Base-by-base conservation (phyloP, 2,797 vertebrate genomes). In the Hephaestus fuliginosus region DNA sequence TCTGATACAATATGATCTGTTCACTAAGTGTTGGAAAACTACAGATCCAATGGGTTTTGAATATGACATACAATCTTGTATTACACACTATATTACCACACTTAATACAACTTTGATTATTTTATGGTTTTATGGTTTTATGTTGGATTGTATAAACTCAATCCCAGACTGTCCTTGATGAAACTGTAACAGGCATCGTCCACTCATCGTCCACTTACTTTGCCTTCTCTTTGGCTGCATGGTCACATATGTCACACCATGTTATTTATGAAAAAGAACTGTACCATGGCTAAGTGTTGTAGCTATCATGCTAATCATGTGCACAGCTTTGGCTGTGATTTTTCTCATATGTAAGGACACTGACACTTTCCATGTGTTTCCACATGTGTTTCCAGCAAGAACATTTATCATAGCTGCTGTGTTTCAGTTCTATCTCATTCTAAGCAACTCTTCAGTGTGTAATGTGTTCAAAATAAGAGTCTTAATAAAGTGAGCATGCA, bases 121-220 rank as follows among this genome's bases (percentile, higher is more conserved):
- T 36, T 2, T 36, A 52, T 25, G 25, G 25, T 25, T 48, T 60
- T 11, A 9, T 44, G 36, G 48, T 25, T 60, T 28, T 10, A 17
- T 62, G 33, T 62, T 39, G 41, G 13, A 14, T 51, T 64, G n/a
- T 49, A 14, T 14, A 25, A n/a, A 49, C 39, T 74, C 11, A 2
- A 20, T 7, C 5, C 5, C 36, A 8, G 25, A 64, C 61, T 56
- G 33, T 48, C 44, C 10, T 0, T 18, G 39, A 43, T 63, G 70
- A 77, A 51, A 70, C 69, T 46, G n/a, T 43, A 18, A 61, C 33
- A 28, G 53, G 18, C 48, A 33, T 8, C n/a, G n/a, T n/a, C n/a
- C n/a, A n/a, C n/a, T 61, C 41, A 20, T 5, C 3, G 72, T 56
- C 58, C 68, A 70, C 66, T 60, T 52, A 77, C 76, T 70, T 76